Conservation (phyloP, 2,888 invertebrate genomes). For the Pardosa pseudoannulata region DNA sequence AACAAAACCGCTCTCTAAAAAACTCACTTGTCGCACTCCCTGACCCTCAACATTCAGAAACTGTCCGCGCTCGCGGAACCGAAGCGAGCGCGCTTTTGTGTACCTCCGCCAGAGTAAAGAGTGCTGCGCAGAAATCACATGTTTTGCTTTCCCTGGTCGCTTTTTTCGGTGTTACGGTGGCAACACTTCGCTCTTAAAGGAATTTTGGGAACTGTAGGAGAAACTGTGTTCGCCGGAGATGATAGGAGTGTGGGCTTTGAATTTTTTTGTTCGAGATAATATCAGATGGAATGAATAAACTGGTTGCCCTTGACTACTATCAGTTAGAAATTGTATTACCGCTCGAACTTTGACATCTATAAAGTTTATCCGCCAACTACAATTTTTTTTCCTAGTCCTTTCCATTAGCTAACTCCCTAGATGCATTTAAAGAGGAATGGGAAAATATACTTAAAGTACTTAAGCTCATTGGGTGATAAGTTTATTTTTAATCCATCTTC, state of each 20-base stretch:
- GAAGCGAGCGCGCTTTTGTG: conserved; percentile 15
- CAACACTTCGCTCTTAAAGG: neutral
- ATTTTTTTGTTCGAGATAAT: neutral
- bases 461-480: no score
- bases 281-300: neutral
- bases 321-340: conserved; percentile 24
- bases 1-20: conserved; percentile 33
- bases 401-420: neutral
- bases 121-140: conserved; percentile 13
- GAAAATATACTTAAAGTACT: no score
- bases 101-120: conserved; percentile 56
- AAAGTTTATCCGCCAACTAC: neutral
- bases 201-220: neutral
- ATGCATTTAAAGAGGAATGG: neutral
- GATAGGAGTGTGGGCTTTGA: neutral
- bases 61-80: conserved; percentile 30
- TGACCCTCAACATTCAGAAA: conserved; percentile 50
- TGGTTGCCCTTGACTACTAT: conserved; percentile 59
- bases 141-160: neutral
- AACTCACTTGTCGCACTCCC: conserved; percentile 27
- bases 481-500: no score
- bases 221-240: neutral
- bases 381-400: neutral
- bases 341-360: conserved; percentile 40
- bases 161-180: neutral